Evolutionary conservation across 2,797 vertebrate genomes (phyloP).

Genomic region (Emydoidea blandingii): DNA sequence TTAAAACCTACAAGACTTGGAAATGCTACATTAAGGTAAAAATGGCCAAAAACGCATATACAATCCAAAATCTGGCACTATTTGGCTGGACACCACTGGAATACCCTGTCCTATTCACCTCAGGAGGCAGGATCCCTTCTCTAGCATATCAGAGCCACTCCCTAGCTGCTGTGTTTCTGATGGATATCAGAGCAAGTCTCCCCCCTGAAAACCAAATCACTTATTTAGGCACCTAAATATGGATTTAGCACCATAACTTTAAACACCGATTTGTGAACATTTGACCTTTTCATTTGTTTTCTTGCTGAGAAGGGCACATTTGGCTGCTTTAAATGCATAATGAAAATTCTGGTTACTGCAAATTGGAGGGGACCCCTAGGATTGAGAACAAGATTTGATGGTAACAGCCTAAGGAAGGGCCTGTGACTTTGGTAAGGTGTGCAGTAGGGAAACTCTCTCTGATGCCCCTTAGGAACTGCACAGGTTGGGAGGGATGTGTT

Average conservation of each 20-base stretch:
- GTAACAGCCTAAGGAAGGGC: neutral
- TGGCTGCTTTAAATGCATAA: neutral
- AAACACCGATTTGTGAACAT: neutral
- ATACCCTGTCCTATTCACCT: neutral
- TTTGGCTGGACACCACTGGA: neutral
- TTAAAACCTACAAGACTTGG: neutral
- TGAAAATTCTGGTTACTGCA: neutral
- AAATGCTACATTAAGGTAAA: neutral
- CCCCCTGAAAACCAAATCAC: neutral
- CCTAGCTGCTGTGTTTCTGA: neutral
- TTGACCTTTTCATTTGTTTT: neutral
- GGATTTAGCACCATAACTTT: neutral
- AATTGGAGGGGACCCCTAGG: neutral
- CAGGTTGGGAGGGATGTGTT: neutral
- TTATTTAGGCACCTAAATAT: neutral
- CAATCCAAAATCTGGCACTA: neutral
- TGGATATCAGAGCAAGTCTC: fast-evolving
- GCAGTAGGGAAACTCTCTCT: neutral
- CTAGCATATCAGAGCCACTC: neutral
- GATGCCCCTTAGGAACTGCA: neutral
- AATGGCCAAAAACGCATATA: neutral
- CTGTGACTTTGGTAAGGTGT: neutral
- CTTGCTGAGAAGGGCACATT: neutral
- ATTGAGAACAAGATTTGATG: neutral
- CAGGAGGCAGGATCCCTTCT: neutral